A percentile compares a stretch with the other conserved stretches of the same genome.
Conservation (phyloP, 1,140 invertebrate genomes). For the Aphis gossypii region DNA sequence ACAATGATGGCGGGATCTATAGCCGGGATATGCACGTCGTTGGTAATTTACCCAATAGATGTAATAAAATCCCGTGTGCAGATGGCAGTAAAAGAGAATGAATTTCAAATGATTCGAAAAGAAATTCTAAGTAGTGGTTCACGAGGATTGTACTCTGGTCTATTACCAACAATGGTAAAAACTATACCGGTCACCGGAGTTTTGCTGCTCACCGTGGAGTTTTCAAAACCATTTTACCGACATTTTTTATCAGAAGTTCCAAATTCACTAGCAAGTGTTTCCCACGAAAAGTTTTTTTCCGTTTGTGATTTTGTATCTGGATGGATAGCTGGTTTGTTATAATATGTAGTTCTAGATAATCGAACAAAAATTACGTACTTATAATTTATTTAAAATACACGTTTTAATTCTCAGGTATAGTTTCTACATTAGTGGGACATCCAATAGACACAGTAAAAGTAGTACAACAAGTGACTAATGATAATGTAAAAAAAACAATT, state of each 20-base stretch:
- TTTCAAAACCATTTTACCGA: conserved; percentile 72
- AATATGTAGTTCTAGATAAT: neutral
- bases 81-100: conserved; percentile 58
- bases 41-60: conserved; percentile 94
- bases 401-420: neutral
- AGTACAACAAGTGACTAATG: conserved; percentile 15
- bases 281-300: neutral
- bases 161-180: conserved; percentile 89
- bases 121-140: conserved; percentile 73
- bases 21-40: conserved; percentile 89
- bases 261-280: neutral
- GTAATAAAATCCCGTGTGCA: conserved; percentile 97
- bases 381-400: neutral
- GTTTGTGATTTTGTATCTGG: conserved; percentile 25
- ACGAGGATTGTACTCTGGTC: conserved; percentile 86
- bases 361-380: neutral
- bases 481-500: neutral
- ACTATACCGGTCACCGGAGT: conserved; percentile 97
- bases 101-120: neutral
- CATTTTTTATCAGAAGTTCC: neutral
- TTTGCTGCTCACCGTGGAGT: conserved; percentile 93
- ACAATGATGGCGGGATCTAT: conserved; percentile 90
- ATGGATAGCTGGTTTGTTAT: conserved; percentile 22
- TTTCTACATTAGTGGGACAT: conserved; percentile 35
- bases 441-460: conserved; percentile 22